Base-by-base conservation (phyloP, 2,113 vertebrate species). In the Willisornis vidua region DNA sequence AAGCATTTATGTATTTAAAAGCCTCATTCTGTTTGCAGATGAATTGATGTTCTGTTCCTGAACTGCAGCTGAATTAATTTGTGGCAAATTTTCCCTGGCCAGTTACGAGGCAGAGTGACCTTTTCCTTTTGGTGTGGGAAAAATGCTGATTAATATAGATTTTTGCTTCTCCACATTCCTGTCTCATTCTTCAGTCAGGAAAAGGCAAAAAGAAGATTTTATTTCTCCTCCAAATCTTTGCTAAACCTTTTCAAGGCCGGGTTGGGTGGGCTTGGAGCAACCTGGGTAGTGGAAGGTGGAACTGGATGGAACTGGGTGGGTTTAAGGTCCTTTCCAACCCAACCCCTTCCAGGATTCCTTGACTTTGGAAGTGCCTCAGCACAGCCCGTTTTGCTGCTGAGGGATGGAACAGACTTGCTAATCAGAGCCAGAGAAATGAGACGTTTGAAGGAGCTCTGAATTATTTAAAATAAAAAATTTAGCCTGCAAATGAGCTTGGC, bases 41-140 rank as follows among this genome's bases (percentile, higher is more conserved):
- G 93, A 97, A 97, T 95, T 87, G 87, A 72, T 68, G 66, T 87
- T 95, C 91, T 95, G 95, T 97, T 96, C 91, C 88, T 79, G 54
- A 77, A 55, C 93, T 84, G 87, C 71, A 48, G 61, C 93, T 94
- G 91, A 96, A 94, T 97, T 97, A 97, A 92, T 91, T 57, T 84
- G 87, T 83, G 90, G 91, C 89, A 96, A 77, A 88, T 97, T 96
- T 97, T 93, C 81, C 91, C 92, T 94, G 89, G 88, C 80, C 72
- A 19, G 67, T 93, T 95, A 16, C 3, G 37, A 89, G 49, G 62
- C 91, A 80, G 89, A 45, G 2, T 93, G 78, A 95, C 89, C 73
- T 96, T 97, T 86, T 57, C 49, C 12, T 95, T 93, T 78, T 71
- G 57, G 68, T 73, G 74, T 90, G 80, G 93, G 84, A 93, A 95